Base-by-base conservation (phyloP, 1,140 invertebrate genomes). In the Brachystomella parvula region DNA sequence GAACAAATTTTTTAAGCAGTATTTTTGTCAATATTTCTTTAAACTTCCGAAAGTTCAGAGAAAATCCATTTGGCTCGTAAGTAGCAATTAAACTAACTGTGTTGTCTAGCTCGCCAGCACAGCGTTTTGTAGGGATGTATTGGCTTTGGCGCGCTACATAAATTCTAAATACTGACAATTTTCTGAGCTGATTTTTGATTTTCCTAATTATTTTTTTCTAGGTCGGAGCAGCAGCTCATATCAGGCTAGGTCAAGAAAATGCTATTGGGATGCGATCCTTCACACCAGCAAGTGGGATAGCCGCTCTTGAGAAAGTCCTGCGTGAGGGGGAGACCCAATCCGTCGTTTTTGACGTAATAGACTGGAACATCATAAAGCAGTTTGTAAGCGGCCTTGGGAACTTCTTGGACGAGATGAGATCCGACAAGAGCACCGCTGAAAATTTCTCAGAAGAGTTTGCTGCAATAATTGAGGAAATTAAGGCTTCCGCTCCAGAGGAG, bases 381-480 rank as follows among this genome's bases (percentile, higher is more conserved):
- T 53, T 53, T 26, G 49, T 53, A 6, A 53, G 24, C 21, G 49
- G 49, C 24, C 49, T 53, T 26, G 49, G 60, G 6, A 35, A 62
- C 19, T 62, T 39, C 60, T 31, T 32, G 39, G 39, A 47, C 24
- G 60, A 62, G 44, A 62, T 62, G n/a, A 12, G 39, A 2, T 24
- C 60, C 30, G 33, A 39, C 30, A 62, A 62, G 17, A 39, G 3
- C 21, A 21, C 33, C 19, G 39, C 30, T 17, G 60, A 39, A 2
- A 24, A 39, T 12, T 24, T 31, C 15, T 35, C 30, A 29, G 60
- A 62, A 29, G 57, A 59, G 26, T 62, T 39, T 26, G 24, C 26
- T 3, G 44, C 39, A 62, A 24, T 62, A 15, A 29, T 62, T 6
- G 60, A 35, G 12, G 60, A 62, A 29, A 47, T 62, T 35, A 62